Conservation (phyloP, 2,113 vertebrate genomes). For the Cynoglossus semilaevis region DNA sequence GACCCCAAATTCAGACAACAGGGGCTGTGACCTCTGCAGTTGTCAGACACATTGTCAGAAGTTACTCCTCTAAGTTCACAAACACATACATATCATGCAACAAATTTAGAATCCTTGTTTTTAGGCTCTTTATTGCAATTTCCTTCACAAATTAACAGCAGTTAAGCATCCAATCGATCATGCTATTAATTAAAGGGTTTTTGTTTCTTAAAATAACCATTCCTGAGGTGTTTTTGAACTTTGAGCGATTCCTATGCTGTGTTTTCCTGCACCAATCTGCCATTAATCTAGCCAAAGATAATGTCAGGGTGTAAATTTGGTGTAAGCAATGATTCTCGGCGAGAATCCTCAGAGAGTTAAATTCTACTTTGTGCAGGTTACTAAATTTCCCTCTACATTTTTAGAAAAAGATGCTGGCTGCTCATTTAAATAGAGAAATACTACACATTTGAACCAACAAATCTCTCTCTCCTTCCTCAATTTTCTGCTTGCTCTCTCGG, state of each 20-base stretch:
- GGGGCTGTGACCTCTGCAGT: slow-evolving; percentile 1
- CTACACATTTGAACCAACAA: slow-evolving; percentile 72
- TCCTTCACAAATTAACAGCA: too few species aligned
- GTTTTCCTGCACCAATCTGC: slow-evolving; percentile 24
- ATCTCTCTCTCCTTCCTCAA: slow-evolving; percentile 43
- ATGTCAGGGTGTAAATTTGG: slow-evolving; percentile 45
- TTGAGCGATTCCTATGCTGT: slow-evolving; percentile 13
- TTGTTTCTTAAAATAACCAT: slow-evolving; percentile 37
- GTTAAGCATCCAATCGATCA: neutral
- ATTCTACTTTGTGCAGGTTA: slow-evolving; percentile 51
- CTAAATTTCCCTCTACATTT: slow-evolving; percentile 61
- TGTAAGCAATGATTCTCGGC: slow-evolving; percentile 42
- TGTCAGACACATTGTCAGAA: slow-evolving; percentile 3
- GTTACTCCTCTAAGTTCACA: neutral
- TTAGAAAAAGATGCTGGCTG: slow-evolving; percentile 60
- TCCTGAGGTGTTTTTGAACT: slow-evolving; percentile 22
- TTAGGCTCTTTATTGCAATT: too few species aligned
- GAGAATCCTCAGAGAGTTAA: slow-evolving; percentile 48
- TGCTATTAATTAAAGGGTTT: slow-evolving; percentile 28
- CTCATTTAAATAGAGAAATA: slow-evolving; percentile 73
- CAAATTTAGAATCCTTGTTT: neutral
- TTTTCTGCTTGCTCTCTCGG: slow-evolving; percentile 60
- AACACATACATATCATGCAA: too few species aligned
- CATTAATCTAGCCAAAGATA: slow-evolving; percentile 40
- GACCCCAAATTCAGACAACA: slow-evolving; percentile 22